Base-by-base conservation (phyloP, 2,113 vertebrate genomes). In the Dolichallabes microphthalmus region DNA sequence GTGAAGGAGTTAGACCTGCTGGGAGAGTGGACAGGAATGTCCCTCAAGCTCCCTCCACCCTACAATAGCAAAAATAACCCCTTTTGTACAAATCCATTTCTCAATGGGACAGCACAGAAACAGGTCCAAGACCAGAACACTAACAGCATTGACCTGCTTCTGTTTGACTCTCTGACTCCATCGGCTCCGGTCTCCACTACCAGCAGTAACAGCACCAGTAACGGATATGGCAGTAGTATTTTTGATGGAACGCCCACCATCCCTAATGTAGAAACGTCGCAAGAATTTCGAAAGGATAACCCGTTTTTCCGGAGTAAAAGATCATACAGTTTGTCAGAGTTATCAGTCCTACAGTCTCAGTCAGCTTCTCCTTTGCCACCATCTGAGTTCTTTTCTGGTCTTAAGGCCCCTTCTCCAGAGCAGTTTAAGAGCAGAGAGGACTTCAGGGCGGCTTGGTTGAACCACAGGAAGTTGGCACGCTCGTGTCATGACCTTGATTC, bases 381-480 rank as follows among this genome's bases (percentile, higher is more conserved):
- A 0, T 96, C 93, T 0, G 92, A 96, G 13, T 98, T 97, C 86
- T 99, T 97, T 89, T 92, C 92, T 0, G 96, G 97, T 45, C 91
- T 98, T 55, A 96, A 97, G 66, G 97, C 97, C 14, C 98, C 98
- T 0, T 95, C 94, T 1, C 98, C 98, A 0, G 98, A 99, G 91
- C 96, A 99, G 85, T 99, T 99, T 87, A 96, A 98, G 92, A 98
- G 96, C 93, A 91, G 97, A 71, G 98, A 99, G 89, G 97, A 99
- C 90, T 99, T 98, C 80, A 95, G 98, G 78, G 95, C 96, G 0
- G 98, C 98, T 0, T 99, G 98, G 98, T 86, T 99, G 71, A 98
- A 96, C 90, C 98, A 99, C 89, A 94, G 98, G 84, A 99, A 99
- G 87, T 89, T 99, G 86, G 96, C 98, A 87, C 93, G 98, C 68